A percentile compares a stretch with the other conserved stretches of the same genome.
phyloP scores from a whole-genome alignment of 53 echinoderm and acorn worm genomes.

The Echinarachnius parma region DNA sequence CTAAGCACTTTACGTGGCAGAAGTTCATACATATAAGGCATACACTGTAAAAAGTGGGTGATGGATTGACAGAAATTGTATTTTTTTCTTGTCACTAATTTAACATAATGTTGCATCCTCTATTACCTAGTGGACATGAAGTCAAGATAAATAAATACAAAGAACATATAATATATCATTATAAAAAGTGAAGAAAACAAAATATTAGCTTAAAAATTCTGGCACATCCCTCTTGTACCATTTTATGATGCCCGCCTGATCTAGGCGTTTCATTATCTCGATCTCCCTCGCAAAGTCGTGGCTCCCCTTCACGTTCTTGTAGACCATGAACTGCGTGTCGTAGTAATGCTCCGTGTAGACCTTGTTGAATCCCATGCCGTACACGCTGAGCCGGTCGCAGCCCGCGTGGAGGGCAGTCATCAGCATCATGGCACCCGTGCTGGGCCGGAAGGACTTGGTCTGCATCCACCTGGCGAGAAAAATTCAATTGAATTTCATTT shows the following conservation, averaged over 20 bases:
- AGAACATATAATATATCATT: no score
- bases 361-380: conserved; percentile 87
- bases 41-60: no score
- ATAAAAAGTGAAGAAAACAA: no score
- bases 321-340: conserved; percentile 56
- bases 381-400: conserved; percentile 75
- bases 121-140: no score
- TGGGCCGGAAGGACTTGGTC: conserved; percentile 83
- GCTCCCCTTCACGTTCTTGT: conserved; percentile 56
- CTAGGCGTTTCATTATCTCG: conserved; percentile 55
- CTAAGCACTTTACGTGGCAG: no score
- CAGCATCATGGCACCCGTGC: conserved; percentile 90
- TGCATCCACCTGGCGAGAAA: conserved; percentile 73
- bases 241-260: conserved; percentile 57
- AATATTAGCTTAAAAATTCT: conserved; percentile 51
- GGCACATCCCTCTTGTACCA: conserved; percentile 92
- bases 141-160: no score
- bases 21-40: no score
- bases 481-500: no score
- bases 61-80: no score
- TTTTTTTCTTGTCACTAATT: no score
- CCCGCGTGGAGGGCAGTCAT: conserved; percentile 81
- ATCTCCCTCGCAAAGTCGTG: conserved; percentile 86
- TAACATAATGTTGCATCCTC: no score
- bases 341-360: conserved; percentile 86